Evolutionary conservation across 2,888 invertebrate genomes (phyloP).

Genomic region (Drosophila borborema): DNA sequence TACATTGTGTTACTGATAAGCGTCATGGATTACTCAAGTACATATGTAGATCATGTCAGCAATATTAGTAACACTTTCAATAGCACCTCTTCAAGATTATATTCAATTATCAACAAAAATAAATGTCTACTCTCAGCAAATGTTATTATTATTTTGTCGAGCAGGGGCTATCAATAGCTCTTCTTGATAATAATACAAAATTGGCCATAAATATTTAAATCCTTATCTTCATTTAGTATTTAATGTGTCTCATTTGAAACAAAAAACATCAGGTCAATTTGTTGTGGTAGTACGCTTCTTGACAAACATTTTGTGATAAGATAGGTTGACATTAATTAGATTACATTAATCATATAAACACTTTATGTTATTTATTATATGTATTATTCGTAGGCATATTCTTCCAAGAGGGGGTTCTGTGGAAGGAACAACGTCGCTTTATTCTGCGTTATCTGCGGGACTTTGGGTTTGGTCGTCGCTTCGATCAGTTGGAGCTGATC

Average conservation of each 20-base stretch:
- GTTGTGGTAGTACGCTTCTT: background rate
- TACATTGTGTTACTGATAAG: background rate
- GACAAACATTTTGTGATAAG: background rate
- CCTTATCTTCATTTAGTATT: background rate
- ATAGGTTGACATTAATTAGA: background rate
- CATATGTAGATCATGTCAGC: background rate
- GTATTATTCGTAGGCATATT: slow-evolving; percentile 87
- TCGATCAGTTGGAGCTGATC: slow-evolving; percentile 86
- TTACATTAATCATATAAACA: background rate
- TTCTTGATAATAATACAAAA: background rate
- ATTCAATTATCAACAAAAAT: background rate
- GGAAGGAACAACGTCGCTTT: slow-evolving; percentile 89
- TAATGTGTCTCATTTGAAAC: no score
- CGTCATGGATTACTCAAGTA: background rate
- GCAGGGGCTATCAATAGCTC: background rate
- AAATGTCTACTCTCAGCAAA: background rate
- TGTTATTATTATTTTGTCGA: background rate
- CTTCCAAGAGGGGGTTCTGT: slow-evolving; percentile 88
- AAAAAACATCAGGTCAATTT: background rate
- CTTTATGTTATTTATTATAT: background rate
- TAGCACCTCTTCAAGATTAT: slow-evolving; percentile 3
- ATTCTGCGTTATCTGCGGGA: slow-evolving; percentile 88
- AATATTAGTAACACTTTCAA: background rate
- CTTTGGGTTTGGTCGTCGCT: slow-evolving; percentile 89
- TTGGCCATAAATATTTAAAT: background rate